Conservation (phyloP, 2,797 vertebrate genomes). For the Lateolabrax maculatus region DNA sequence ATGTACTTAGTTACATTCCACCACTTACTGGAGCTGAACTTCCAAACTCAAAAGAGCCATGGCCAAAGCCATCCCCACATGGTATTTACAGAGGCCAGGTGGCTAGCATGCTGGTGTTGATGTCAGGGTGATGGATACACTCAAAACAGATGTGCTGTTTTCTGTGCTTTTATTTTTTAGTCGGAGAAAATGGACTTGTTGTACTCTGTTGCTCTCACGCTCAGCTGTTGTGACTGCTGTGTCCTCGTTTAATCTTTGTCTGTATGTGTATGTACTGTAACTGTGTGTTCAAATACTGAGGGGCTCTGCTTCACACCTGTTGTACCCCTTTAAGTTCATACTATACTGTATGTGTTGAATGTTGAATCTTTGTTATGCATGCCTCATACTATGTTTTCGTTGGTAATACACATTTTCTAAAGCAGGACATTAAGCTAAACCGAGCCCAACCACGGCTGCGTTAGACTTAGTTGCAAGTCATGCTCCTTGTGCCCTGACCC, state of each 20-base stretch:
- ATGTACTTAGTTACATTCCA: too few relatives aligned
- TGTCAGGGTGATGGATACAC: not conserved
- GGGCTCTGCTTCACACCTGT: constrained; percentile 7
- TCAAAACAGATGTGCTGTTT: not conserved
- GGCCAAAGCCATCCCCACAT: not conserved
- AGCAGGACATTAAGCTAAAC: not conserved
- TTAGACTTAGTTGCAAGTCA: constrained; percentile 25
- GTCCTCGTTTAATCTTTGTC: not conserved
- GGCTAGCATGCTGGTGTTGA: not conserved
- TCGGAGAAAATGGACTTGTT: not conserved
- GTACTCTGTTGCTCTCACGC: not conserved
- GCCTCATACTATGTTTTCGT: not conserved
- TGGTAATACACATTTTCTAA: not conserved
- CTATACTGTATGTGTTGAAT: not conserved
- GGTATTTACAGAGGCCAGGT: not conserved
- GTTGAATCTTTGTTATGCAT: not conserved
- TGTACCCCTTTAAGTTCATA: not conserved
- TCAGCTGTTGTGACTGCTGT: not conserved
- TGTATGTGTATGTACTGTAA: not conserved
- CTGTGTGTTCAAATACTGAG: not conserved
- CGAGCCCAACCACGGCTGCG: not conserved
- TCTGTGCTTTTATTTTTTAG: not conserved
- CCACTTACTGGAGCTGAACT: not conserved
- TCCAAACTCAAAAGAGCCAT: not conserved
- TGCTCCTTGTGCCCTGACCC: constrained; percentile 47